Percentiles rank a stretch among this genome's conserved stretches.
phyloP scores from a whole-genome alignment of 2,888 invertebrate species.

The Cosmopolites sordidus region DNA sequence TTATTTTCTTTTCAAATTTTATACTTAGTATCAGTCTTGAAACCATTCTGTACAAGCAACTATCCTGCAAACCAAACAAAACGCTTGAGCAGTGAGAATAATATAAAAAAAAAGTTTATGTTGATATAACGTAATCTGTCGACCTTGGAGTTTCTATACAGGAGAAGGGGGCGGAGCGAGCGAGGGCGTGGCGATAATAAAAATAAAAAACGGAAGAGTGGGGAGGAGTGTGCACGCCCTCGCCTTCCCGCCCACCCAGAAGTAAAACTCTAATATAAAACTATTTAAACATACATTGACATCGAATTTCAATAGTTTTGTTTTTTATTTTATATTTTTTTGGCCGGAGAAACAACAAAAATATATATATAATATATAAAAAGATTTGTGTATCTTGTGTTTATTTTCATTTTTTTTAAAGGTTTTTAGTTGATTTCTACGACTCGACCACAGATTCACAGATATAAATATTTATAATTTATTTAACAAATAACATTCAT shows the following conservation, averaged over 20 bases:
- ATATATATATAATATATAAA: constrained; percentile 7
- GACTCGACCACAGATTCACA: constrained; percentile 37
- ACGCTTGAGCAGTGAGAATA: too few species aligned
- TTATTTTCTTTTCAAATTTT: too few species aligned
- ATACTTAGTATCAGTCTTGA: too few species aligned
- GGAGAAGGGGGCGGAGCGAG: constrained; percentile 4
- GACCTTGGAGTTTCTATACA: constrained; percentile 31
- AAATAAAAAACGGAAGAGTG: too few species aligned
- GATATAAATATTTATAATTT: constrained; percentile 48
- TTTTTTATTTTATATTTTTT: background rate
- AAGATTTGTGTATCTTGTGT: background rate
- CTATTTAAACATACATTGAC: constrained; percentile 29
- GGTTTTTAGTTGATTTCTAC: constrained; percentile 29
- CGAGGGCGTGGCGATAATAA: too few species aligned
- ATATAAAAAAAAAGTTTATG: constrained; percentile 27
- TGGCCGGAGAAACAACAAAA: constrained; percentile 27
- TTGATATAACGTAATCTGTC: constrained; percentile 40
- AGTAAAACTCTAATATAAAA: constrained; percentile 32
- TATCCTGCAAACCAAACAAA: too few species aligned
- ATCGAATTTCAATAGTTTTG: constrained; percentile 26
- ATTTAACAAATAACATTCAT: constrained; percentile 49
- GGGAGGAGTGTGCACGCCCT: too few species aligned
- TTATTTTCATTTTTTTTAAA: constrained; percentile 11
- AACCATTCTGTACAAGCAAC: too few species aligned
- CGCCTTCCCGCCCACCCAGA: constrained; percentile 25